phyloP scores from a whole-genome alignment of 2,113 vertebrate species.

The Thalassoma bifasciatum region DNA sequence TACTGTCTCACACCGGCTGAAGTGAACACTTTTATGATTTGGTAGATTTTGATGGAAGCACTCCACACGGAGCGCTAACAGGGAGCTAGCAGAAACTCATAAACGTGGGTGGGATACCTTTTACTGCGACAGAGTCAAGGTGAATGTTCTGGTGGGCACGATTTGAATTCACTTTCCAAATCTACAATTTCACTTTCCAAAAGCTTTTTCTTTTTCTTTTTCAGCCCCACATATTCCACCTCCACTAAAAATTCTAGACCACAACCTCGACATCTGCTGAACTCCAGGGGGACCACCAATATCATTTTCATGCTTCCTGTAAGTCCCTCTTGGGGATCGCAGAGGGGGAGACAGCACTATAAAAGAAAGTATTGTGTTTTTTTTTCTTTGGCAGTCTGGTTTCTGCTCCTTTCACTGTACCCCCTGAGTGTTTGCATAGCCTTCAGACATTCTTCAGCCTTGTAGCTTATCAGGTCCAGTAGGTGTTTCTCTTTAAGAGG shows the following conservation, averaged over 20 bases:
- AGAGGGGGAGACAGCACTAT: constrained; percentile 21
- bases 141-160: not conserved
- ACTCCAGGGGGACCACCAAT: constrained; percentile 33
- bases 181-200: not conserved
- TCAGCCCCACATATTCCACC: not conserved
- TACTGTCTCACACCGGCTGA: not conserved
- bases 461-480: constrained; percentile 26
- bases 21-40: constrained; percentile 44
- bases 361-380: constrained; percentile 34
- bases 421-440: constrained; percentile 46
- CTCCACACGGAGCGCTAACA: constrained; percentile 42
- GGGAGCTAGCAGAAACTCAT: constrained; percentile 34
- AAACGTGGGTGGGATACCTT: constrained; percentile 26
- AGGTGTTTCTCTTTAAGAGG: not conserved
- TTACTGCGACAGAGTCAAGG: constrained; percentile 30
- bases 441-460: constrained; percentile 37
- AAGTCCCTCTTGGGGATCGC: constrained; percentile 28
- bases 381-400: constrained; percentile 30
- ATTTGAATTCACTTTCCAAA: constrained; percentile 1
- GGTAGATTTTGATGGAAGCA: constrained; percentile 43
- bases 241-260: constrained; percentile 35
- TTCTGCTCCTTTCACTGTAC: constrained; percentile 29
- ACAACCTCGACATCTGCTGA: constrained; percentile 25
- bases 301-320: constrained; percentile 49
- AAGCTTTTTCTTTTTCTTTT: not conserved